These are phyloP conservation scores for Villa cingulata DNA, from an alignment of 2,888 invertebrate genomes.

Conservation along the genomic window DNA sequence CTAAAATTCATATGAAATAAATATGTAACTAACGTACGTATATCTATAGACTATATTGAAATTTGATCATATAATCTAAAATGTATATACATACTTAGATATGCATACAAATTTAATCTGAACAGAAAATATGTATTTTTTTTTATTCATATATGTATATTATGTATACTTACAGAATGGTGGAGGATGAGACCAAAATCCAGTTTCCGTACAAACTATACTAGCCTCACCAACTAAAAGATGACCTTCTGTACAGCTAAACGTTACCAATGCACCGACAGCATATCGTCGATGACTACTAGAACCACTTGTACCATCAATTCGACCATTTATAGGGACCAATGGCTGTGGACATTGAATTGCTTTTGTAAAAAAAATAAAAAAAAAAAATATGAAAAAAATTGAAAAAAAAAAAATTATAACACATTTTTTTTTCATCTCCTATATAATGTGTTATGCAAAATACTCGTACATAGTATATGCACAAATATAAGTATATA, in stretches of 20 bases:
- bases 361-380: constrained; percentile 32
- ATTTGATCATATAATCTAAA: no score
- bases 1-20: no score
- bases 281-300: constrained; percentile 48
- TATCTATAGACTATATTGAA: no score
- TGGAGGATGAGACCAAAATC: constrained; percentile 76
- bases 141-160: no score
- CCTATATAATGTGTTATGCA: no score
- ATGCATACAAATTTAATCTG: not conserved
- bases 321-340: constrained; percentile 56
- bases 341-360: constrained; percentile 68
- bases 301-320: constrained; percentile 32
- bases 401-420: no score
- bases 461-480: no score
- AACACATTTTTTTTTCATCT: constrained; percentile 5
- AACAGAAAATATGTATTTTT: not conserved
- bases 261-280: constrained; percentile 69
- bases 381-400: constrained; percentile 12
- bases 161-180: constrained; percentile 55
- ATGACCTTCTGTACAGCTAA: constrained; percentile 56
- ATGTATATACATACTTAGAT: not conserved
- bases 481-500: no score
- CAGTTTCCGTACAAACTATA: constrained; percentile 75
- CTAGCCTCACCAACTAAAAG: constrained; percentile 55
- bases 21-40: no score